A percentile compares a stretch with the other conserved stretches of the same genome.
phyloP scores from a whole-genome alignment of 1,140 invertebrate species.

The Plectrocnemia conspersa region DNA sequence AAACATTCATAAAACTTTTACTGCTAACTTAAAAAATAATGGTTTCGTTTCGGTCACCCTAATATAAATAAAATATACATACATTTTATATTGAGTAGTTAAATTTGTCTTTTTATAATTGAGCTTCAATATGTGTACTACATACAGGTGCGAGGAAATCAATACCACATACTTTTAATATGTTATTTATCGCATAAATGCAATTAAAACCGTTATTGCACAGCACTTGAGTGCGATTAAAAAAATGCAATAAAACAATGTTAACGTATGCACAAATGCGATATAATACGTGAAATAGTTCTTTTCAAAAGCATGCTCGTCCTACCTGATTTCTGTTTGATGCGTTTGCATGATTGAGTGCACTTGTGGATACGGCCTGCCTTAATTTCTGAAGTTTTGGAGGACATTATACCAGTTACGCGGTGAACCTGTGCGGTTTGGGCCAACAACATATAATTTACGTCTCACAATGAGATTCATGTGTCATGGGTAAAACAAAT shows the following conservation, averaged over 20 bases:
- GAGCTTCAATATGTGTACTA: neutral
- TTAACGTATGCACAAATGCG: conserved; percentile 1
- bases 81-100: too few relatives aligned
- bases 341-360: conserved; percentile 26
- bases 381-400: conserved; percentile 30
- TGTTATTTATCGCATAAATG: neutral
- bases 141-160: neutral
- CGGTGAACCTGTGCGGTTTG: conserved; percentile 25
- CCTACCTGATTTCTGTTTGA: conserved; percentile 33
- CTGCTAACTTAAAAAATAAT: too few relatives aligned
- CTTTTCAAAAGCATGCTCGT: conserved; percentile 26
- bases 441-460: conserved; percentile 27
- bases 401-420: conserved; percentile 28
- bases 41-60: too few relatives aligned
- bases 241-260: conserved; percentile 5
- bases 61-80: too few relatives aligned
- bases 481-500: neutral
- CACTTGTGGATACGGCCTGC: conserved; percentile 27
- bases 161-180: neutral
- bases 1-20: too few relatives aligned
- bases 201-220: neutral
- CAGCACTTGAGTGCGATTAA: neutral
- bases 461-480: neutral
- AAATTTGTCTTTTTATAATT: too few relatives aligned
- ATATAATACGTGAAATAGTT: neutral